A percentile compares a stretch with the other conserved stretches of the same genome.
phyloP scores from a whole-genome alignment of 2,797 vertebrate genomes.

The Lithobates sylvaticus region DNA sequence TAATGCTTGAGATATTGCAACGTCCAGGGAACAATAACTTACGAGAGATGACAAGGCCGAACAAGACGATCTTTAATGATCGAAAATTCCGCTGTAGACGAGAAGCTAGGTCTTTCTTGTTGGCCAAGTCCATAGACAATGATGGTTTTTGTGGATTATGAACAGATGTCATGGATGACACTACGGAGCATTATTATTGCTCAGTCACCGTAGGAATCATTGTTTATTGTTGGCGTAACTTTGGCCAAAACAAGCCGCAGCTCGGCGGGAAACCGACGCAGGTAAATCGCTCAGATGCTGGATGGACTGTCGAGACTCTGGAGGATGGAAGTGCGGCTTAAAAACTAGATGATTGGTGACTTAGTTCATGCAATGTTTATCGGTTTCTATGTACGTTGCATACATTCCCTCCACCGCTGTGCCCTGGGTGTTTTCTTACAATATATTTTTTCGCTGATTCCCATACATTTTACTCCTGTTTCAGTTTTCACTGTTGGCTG shows the following conservation, averaged over 20 bases:
- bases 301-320: background rate
- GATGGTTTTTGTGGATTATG: constrained; percentile 61
- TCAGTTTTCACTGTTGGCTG: background rate
- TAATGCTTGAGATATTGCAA: constrained; percentile 63
- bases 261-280: constrained; percentile 11
- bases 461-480: background rate
- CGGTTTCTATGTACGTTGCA: constrained; percentile 26
- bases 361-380: background rate
- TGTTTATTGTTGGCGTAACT: constrained; percentile 5
- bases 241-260: constrained; percentile 1
- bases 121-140: constrained; percentile 22
- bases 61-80: background rate
- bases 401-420: background rate
- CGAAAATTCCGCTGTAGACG: background rate
- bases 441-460: background rate
- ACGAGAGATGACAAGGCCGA: constrained; percentile 1
- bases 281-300: constrained; percentile 12
- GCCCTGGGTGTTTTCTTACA: constrained; percentile 13
- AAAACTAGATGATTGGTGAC: background rate
- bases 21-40: constrained; percentile 65
- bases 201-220: background rate
- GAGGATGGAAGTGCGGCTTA: background rate
- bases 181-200: background rate
- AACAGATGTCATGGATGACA: constrained; percentile 66
- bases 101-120: background rate